Evolutionary conservation across 2,797 vertebrate species (phyloP).

Genomic region (Trachops cirrhosus): DNA sequence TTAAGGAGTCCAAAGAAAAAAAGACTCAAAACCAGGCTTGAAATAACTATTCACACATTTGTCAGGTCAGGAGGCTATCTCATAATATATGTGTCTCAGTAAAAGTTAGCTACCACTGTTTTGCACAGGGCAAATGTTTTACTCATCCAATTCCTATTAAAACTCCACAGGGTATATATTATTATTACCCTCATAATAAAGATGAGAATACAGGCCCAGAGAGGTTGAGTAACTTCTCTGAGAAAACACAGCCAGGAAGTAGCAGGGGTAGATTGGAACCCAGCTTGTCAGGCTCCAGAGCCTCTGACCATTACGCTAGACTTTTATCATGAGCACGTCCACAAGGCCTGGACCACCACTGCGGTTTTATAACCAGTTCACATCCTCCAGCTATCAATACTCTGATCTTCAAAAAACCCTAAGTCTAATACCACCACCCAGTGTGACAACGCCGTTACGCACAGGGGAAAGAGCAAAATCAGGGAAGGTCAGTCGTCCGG

Average conservation of each 20-base stretch:
- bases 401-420: not conserved
- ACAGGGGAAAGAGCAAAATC: not conserved
- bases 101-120: not conserved
- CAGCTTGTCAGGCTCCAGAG: not conserved
- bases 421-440: not conserved
- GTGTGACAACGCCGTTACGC: not conserved
- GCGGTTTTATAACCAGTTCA: not conserved
- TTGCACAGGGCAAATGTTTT: not conserved
- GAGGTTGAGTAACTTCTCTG: not conserved
- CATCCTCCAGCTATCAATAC: not conserved
- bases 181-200: constrained; percentile 21
- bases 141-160: constrained; percentile 25
- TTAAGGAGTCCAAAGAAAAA: not conserved
- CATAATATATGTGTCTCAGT: not conserved
- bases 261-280: not conserved
- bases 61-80: not conserved
- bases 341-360: not conserved
- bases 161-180: not conserved
- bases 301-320: not conserved
- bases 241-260: not conserved
- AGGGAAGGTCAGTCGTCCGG: not conserved
- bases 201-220: not conserved
- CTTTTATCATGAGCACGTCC: not conserved
- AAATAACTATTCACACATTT: not conserved
- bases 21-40: not conserved